These are phyloP conservation scores for Heliconius cydno DNA, from an alignment of 2,888 invertebrate species.

Conservation along the genomic window DNA sequence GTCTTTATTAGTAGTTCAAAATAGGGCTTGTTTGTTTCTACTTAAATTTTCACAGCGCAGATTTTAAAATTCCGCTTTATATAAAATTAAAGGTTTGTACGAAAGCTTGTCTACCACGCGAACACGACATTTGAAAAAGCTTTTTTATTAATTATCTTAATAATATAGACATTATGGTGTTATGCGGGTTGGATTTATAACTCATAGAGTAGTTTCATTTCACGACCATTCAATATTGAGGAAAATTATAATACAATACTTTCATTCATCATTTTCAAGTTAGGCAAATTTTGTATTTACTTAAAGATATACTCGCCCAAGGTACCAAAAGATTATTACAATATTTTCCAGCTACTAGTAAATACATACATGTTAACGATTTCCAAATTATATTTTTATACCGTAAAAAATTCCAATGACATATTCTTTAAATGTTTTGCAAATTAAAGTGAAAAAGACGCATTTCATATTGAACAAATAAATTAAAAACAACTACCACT, in stretches of 20 bases:
- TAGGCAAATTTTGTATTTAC: neutral
- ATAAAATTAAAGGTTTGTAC: constrained; percentile 5
- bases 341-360: neutral
- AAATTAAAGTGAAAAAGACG: neutral
- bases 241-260: neutral
- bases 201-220: constrained; percentile 7
- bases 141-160: constrained; percentile 8
- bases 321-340: constrained; percentile 31
- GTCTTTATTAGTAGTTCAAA: too few species aligned
- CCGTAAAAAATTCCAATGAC: constrained; percentile 20
- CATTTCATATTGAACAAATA: constrained; percentile 30
- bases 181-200: constrained; percentile 1
- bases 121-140: neutral
- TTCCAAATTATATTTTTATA: constrained; percentile 15
- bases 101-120: constrained; percentile 1
- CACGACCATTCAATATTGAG: neutral
- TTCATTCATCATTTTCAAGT: neutral
- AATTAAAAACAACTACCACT: neutral
- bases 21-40: neutral
- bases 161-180: constrained; percentile 6
- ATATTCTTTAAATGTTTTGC: neutral
- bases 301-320: neutral
- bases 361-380: neutral
- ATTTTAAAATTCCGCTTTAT: constrained; percentile 2
- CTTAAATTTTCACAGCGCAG: neutral